phyloP scores from a whole-genome alignment of 2,113 vertebrate genomes.

The Catagonus wagneri region DNA sequence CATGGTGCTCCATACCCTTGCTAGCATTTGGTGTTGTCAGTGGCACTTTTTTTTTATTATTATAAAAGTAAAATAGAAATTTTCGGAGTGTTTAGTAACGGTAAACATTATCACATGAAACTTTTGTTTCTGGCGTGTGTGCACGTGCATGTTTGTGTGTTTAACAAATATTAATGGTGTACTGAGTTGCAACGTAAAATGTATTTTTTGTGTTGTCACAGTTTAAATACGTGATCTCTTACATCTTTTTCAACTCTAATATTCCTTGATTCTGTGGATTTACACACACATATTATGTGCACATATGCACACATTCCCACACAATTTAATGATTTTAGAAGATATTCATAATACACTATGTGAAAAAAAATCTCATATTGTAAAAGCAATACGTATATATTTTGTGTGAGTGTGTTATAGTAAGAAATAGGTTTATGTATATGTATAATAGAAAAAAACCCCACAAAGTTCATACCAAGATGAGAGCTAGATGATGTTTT shows the following conservation, averaged over 20 bases:
- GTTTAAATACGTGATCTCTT: not conserved
- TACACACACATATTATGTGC: not conserved
- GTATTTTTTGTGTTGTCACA: not conserved
- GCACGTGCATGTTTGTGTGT: no score
- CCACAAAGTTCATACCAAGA: not conserved
- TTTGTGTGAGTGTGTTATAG: not conserved
- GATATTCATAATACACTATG: not conserved
- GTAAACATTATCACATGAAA: not conserved
- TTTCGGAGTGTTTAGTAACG: not conserved
- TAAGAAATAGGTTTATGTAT: not conserved
- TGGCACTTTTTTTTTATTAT: not conserved
- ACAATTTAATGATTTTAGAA: not conserved
- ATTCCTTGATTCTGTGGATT: slow-evolving; percentile 7
- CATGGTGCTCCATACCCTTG: not conserved
- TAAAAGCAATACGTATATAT: not conserved
- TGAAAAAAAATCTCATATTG: not conserved
- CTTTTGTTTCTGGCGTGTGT: not conserved
- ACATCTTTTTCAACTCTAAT: not conserved
- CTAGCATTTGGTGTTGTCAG: not conserved
- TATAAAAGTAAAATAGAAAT: not conserved
- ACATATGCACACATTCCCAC: not conserved
- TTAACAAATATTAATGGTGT: not conserved
- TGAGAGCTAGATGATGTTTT: not conserved
- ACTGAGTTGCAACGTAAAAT: not conserved
- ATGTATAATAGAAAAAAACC: not conserved